Percentiles rank a stretch among this genome's conserved stretches.
These are phyloP conservation scores for Myioborus miniatus DNA, from an alignment of 2,797 vertebrate species.

Conservation along the genomic window DNA sequence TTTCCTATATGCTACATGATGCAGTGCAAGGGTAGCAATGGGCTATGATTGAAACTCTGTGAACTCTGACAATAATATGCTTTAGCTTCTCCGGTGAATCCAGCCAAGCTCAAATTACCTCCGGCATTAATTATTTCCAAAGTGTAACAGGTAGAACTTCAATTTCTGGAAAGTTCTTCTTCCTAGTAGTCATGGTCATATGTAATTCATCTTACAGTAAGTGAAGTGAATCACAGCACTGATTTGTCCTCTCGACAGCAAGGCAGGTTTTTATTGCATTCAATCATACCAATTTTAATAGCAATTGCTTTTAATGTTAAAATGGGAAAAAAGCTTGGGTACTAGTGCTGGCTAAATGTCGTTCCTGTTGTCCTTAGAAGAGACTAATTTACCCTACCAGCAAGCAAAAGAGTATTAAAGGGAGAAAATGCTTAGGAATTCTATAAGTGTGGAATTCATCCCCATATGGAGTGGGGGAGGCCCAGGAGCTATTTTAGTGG, in stretches of 20 bases:
- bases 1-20: not conserved
- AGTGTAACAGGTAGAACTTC: not conserved
- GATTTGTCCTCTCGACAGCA: not conserved
- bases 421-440: constrained; percentile 6
- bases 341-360: not conserved
- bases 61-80: not conserved
- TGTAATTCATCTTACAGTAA: not conserved
- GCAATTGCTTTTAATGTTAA: not conserved
- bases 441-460: not conserved
- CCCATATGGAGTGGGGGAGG: not conserved
- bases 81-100: not conserved
- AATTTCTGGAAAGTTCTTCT: constrained; percentile 16
- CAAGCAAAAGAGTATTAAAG: not conserved
- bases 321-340: not conserved
- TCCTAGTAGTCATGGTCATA: not conserved
- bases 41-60: not conserved
- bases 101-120: not conserved
- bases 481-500: constrained; percentile 35
- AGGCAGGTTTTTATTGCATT: not conserved
- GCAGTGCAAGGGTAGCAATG: not conserved
- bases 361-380: not conserved
- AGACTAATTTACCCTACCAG: not conserved
- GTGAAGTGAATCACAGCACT: not conserved
- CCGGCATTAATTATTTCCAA: not conserved
- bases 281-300: not conserved